Conservation (phyloP, 2,888 invertebrate species). For the Zaprionus bogoriensis region DNA sequence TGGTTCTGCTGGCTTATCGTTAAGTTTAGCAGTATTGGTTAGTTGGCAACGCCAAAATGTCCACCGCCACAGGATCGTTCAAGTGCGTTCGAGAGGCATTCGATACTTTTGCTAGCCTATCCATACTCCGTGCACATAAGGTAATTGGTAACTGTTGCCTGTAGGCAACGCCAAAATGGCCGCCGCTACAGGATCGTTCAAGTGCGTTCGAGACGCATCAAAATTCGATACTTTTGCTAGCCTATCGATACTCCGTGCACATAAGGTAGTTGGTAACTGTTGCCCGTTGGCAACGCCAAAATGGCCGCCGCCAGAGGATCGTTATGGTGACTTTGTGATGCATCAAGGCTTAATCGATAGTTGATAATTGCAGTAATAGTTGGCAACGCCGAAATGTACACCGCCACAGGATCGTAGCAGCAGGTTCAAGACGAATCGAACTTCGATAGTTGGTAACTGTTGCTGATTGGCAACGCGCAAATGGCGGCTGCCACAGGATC, state of each 20-base stretch:
- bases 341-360: too few relatives aligned
- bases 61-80: slow-evolving; percentile 2
- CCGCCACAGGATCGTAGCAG: too few relatives aligned
- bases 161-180: neutral
- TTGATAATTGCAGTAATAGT: too few relatives aligned
- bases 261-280: neutral
- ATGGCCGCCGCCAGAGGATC: neutral
- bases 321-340: too few relatives aligned
- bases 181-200: neutral
- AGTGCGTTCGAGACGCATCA: too few relatives aligned
- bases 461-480: neutral
- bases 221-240: neutral
- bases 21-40: neutral
- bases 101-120: neutral
- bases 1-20: neutral
- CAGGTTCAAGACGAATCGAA: too few relatives aligned
- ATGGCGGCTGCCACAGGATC: neutral
- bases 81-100: neutral
- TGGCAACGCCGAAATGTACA: too few relatives aligned
- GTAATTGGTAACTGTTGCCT: too few relatives aligned
- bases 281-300: neutral
- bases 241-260: neutral
- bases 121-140: neutral
- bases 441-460: too few relatives aligned
- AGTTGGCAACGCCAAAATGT: slow-evolving; percentile 7